These are phyloP conservation scores for Drosophila prosaltans DNA, from an alignment of 1,140 invertebrate genomes.

Conservation along the genomic window DNA sequence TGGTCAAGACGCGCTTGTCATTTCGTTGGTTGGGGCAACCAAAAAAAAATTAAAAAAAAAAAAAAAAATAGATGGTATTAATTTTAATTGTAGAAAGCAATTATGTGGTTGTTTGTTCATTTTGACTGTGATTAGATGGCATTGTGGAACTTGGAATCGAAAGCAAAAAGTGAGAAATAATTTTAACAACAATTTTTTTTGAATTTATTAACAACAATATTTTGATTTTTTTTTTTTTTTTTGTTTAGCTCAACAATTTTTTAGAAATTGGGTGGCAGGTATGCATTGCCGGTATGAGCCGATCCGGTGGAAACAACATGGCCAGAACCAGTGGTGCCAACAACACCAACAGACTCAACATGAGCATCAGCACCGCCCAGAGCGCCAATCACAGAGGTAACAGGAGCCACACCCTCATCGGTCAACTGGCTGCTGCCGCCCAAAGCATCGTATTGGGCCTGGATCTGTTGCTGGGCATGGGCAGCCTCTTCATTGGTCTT, in stretches of 20 bases:
- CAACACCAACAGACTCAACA: slow-evolving; percentile 24
- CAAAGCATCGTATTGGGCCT: slow-evolving; percentile 80
- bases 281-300: slow-evolving; percentile 66
- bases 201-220: slow-evolving; percentile 68
- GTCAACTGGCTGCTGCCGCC: slow-evolving; percentile 77
- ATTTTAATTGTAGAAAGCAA: slow-evolving; percentile 25
- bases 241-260: slow-evolving; percentile 46
- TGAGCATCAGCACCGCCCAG: slow-evolving; percentile 58
- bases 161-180: slow-evolving; percentile 21
- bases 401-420: slow-evolving; percentile 78
- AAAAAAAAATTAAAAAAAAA: background rate
- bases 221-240: background rate
- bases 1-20: slow-evolving; percentile 18
- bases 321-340: slow-evolving; percentile 37
- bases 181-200: slow-evolving; percentile 57
- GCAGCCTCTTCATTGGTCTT: slow-evolving; percentile 86
- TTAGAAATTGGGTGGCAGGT: slow-evolving; percentile 81
- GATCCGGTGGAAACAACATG: slow-evolving; percentile 40
- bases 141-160: background rate
- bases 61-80: slow-evolving; percentile 25
- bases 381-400: slow-evolving; percentile 79
- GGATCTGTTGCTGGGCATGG: slow-evolving; percentile 81
- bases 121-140: slow-evolving; percentile 1
- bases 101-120: slow-evolving; percentile 3
- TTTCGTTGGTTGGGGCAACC: background rate